Conservation (phyloP, 2,113 vertebrate genomes). For the Zosterops lateralis region DNA sequence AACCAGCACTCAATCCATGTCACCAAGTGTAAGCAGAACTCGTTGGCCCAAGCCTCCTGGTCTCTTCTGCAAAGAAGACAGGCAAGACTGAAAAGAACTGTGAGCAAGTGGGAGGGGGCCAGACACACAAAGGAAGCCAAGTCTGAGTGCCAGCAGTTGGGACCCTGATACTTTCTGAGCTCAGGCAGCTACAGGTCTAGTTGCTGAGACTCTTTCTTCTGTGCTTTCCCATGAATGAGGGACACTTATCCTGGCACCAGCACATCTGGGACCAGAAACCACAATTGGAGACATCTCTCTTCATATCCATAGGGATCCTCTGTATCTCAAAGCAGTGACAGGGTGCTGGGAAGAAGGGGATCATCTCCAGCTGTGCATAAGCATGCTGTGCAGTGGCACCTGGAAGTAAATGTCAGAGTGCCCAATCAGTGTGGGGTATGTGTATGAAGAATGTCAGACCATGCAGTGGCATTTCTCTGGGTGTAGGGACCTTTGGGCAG, state of each 20-base stretch:
- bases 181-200: background rate
- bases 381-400: background rate
- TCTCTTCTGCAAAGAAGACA: background rate
- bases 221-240: background rate
- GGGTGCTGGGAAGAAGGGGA: background rate
- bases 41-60: background rate
- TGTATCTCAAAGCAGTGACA: background rate
- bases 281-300: background rate
- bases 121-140: background rate
- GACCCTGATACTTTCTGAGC: background rate
- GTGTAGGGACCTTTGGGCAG: background rate
- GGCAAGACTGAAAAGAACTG: background rate
- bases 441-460: background rate
- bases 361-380: background rate
- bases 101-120: background rate
- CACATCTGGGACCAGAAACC: background rate
- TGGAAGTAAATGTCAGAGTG: background rate
- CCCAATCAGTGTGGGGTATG: background rate
- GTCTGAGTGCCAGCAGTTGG: background rate
- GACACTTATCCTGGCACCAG: background rate
- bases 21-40: background rate
- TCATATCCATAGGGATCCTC: background rate
- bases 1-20: background rate
- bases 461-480: background rate
- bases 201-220: background rate